A percentile compares a stretch with the other conserved stretches of the same genome.
These are phyloP conservation scores for Epinephelus fuscoguttatus DNA, from an alignment of 2,113 vertebrate species.

Conservation along the genomic window DNA sequence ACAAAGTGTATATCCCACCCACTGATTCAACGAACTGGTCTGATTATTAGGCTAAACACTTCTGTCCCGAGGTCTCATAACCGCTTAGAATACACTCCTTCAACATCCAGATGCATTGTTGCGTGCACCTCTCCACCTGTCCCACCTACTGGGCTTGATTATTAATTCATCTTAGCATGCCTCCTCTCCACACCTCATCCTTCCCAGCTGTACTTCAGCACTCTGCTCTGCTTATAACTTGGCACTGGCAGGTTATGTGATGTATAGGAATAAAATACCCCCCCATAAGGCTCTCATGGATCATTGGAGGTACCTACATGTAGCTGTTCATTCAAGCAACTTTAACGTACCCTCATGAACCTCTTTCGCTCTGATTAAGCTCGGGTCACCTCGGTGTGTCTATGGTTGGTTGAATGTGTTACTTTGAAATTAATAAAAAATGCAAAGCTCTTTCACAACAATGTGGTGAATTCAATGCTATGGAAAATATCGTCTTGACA, in stretches of 20 bases:
- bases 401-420: slow-evolving; percentile 28
- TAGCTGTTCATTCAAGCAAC: slow-evolving; percentile 12
- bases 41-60: slow-evolving; percentile 46
- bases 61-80: slow-evolving; percentile 31
- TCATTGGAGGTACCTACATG: slow-evolving; percentile 1
- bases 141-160: slow-evolving; percentile 13
- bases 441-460: slow-evolving; percentile 18
- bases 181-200: slow-evolving; percentile 19
- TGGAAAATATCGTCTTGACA: neutral
- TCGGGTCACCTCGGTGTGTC: neutral
- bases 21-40: slow-evolving; percentile 41
- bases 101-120: neutral
- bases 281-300: slow-evolving; percentile 10
- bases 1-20: slow-evolving; percentile 48
- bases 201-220: neutral
- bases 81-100: slow-evolving; percentile 12
- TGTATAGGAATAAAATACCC: slow-evolving; percentile 5
- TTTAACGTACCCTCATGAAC: slow-evolving; percentile 20
- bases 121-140: neutral
- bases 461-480: slow-evolving; percentile 4
- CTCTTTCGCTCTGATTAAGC: slow-evolving; percentile 8
- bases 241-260: slow-evolving; percentile 13
- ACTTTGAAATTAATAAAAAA: slow-evolving; percentile 34
- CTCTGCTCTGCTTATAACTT: neutral
- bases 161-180: neutral